Percentiles rank a stretch among this genome's conserved stretches.
These are phyloP conservation scores for Thecocarcelia acutangulata DNA, from an alignment of 2,888 invertebrate species.

Conservation along the genomic window DNA sequence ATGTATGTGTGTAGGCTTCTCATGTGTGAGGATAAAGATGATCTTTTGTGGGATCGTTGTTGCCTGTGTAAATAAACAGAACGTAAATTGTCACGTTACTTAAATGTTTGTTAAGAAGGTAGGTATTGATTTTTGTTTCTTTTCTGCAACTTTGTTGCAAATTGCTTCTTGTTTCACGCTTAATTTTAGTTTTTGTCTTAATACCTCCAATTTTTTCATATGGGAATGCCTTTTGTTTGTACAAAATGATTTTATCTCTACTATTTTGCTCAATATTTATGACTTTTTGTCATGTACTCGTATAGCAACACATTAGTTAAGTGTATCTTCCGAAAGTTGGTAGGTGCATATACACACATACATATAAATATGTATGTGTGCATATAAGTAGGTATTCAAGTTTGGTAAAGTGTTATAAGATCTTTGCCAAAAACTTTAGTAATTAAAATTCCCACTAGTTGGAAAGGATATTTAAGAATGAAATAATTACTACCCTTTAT, in stretches of 20 bases:
- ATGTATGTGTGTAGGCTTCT: not conserved
- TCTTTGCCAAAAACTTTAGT: conserved; percentile 7
- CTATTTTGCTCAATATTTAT: conserved; percentile 65
- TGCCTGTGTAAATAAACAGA: not conserved
- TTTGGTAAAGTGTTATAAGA: conserved; percentile 51
- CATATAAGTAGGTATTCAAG: conserved; percentile 30
- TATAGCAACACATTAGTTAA: conserved; percentile 26
- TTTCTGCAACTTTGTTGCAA: conserved; percentile 63
- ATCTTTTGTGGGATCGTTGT: conserved; percentile 39
- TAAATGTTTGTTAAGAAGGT: conserved; percentile 8
- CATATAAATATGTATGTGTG: too few species aligned
- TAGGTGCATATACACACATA: too few species aligned
- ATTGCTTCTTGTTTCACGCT: conserved; percentile 60
- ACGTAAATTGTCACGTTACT: conserved; percentile 48
- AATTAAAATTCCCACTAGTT: conserved; percentile 43
- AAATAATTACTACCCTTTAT: conserved; percentile 34
- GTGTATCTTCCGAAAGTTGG: not conserved
- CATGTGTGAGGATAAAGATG: conserved; percentile 24
- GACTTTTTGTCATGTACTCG: conserved; percentile 64
- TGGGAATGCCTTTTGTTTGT: conserved; percentile 40
- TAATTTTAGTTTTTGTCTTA: conserved; percentile 9
- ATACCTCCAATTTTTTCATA: conserved; percentile 34
- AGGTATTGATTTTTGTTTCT: conserved; percentile 35
- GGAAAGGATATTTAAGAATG: conserved; percentile 38
- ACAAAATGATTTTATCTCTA: conserved; percentile 59